Base-by-base conservation (phyloP, 2,888 invertebrate species). In the Carpatolechia fugitivella region DNA sequence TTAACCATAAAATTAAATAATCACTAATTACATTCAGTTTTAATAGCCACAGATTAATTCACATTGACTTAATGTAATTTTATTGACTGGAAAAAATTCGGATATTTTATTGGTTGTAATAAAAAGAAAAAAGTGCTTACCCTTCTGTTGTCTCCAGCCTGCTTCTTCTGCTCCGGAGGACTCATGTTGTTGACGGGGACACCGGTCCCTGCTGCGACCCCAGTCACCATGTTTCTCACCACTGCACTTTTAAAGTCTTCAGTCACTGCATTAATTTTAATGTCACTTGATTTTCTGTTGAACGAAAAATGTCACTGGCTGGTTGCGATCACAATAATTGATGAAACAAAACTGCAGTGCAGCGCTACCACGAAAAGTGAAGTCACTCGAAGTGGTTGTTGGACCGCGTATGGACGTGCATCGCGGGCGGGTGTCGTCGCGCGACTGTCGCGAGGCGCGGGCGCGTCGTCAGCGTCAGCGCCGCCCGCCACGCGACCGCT, bases 101-200 rank as follows among this genome's bases (percentile, higher is more conserved):
- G 24, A 24, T 24, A 6, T 6, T 24, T 24, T 8, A n/a, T 33
- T 41, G 18, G 20, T 10, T 20, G 10, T 18, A 18, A 14, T 35
- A 20, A 49, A 49, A 35, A 1, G 6, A 0, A 47, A n/a, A n/a
- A n/a, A n/a, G n/a, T n/a, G 78, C 85, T 78, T 57, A 91, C 90
- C 74, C 90, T 77, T 70, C 90, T 80, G 63, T 85, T 86, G 70
- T 89, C 90, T 54, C 80, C 76, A 14, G 79, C 64, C 65, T 86
- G 86, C 66, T 86, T 83, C 72, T 79, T 80, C 50, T 85, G 83
- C 44, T 68, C 71, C 49, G 82, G 70, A 51, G 80, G 66, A 56
- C 67, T 74, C 83, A 83, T 82, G 61, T 72, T 82, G 59, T 58
- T 61, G 53, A 61, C 73, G 24, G 77, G 67, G 67, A 73, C 78